Evolutionary conservation across 2,888 invertebrate species (phyloP), one percentile per base, ranked within the genome.

Genomic region (Napeogenes inachia): DNA sequence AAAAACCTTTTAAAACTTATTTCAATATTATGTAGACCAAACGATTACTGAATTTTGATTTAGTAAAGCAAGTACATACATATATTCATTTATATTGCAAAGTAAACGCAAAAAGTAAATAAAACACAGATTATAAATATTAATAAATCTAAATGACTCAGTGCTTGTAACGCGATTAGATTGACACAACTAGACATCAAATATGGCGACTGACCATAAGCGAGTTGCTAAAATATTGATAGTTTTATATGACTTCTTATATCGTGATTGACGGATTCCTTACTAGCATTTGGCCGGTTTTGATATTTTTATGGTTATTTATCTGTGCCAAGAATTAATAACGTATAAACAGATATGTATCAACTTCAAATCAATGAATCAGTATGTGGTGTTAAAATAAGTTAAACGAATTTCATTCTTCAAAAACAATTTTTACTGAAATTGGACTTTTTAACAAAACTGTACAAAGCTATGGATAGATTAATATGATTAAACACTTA

Each of bases 131-230:
- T 64, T 61, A 66, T 67, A 64, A 67, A 68, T 65, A 67, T 67
- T 66, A 62, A 66, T 66, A 64, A 62, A 60, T 62, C 60, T 61
- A 59, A 56, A 69, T 71, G 71, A 71, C 68, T 71, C 71, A 71
- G 66, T 57, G 38, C 50, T 55, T 54, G 61, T 58, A 53, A 60
- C 59, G 57, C 55, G 65, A 54, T 55, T 57, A 47, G 55, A 58
- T 56, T 62, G 55, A 57, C 61, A 61, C 60, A 61, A 61, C 57
- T 59, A 53, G 47, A 35, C 42, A 10, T 71, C 71, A 59, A 68
- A 68, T 68, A 72, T 63, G 69, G 72, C 47, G 61, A 68, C 65
- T 71, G 67, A 63, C 71, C 68, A 66, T 68, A 70, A 59, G 62
- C 64, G 66, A 59, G 55, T 58, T 47, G 60, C 68, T 60, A 66